Evolutionary conservation across 2,888 invertebrate species (phyloP).

Genomic region (Harpagoxenus sublaevis): DNA sequence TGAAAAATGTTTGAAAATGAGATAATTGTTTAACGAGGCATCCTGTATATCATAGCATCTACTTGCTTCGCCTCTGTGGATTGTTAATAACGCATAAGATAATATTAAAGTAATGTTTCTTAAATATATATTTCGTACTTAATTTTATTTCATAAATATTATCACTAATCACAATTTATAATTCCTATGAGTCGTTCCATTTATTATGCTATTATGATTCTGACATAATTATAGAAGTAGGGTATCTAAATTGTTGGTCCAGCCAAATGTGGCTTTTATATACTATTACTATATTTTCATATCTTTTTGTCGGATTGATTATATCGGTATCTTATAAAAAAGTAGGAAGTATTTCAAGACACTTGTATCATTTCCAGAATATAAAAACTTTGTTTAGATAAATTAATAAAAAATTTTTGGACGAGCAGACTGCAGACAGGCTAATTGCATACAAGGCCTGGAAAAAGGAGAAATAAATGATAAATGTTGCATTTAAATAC

Average conservation of each 20-base stretch:
- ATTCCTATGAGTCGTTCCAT: neutral
- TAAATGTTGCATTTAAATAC: conserved; percentile 15
- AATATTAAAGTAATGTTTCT: conserved; percentile 13
- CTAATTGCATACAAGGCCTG: conserved; percentile 80
- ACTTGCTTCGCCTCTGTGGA: conserved; percentile 11
- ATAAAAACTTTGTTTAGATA: neutral
- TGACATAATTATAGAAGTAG: neutral
- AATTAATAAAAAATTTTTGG: neutral
- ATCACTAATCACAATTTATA: neutral
- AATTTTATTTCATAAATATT: conserved; percentile 23
- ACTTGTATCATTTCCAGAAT: neutral
- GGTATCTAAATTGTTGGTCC: neutral
- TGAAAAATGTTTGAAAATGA: conserved; percentile 7
- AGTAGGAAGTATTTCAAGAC: neutral
- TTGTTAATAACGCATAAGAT: conserved; percentile 7
- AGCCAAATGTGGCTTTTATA: neutral
- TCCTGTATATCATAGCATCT: neutral
- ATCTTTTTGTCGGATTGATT: neutral
- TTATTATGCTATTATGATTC: neutral
- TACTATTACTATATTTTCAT: conserved; percentile 6
- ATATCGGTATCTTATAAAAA: neutral
- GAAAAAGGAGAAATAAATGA: conserved; percentile 48
- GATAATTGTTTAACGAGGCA: neutral
- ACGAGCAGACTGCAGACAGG: neutral
- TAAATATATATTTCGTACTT: conserved; percentile 1